These are phyloP conservation scores for Sylvicola fuscatus DNA, from an alignment of 2,888 invertebrate species.

Conservation along the genomic window DNA sequence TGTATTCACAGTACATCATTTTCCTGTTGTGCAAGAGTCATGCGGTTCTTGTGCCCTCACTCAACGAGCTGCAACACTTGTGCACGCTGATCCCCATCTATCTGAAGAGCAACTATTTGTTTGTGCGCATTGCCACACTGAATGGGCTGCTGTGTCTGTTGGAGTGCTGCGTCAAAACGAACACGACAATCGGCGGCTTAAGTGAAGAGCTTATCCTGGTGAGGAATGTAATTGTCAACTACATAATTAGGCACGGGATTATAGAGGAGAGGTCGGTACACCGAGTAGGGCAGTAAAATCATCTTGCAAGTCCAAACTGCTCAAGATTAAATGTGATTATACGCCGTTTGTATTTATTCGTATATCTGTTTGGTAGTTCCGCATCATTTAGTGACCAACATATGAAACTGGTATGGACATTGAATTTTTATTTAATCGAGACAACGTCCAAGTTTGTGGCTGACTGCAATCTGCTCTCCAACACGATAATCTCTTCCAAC, in stretches of 20 bases:
- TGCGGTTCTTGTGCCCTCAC: slow-evolving; percentile 23
- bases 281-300: too few species aligned
- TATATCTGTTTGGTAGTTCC: slow-evolving; percentile 11
- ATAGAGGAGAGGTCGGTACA: slow-evolving; percentile 22
- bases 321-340: too few species aligned
- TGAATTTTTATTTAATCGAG: slow-evolving; percentile 56
- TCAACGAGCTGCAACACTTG: slow-evolving; percentile 20
- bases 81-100: slow-evolving; percentile 22
- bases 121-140: slow-evolving; percentile 23
- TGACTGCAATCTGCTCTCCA: slow-evolving; percentile 33
- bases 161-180: slow-evolving; percentile 24
- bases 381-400: slow-evolving; percentile 34
- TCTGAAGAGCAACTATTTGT: slow-evolving; percentile 24
- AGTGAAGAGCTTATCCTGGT: slow-evolving; percentile 24
- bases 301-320: too few species aligned
- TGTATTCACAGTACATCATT: slow-evolving; percentile 19
- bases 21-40: slow-evolving; percentile 25
- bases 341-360: too few species aligned
- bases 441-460: slow-evolving; percentile 41
- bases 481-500: slow-evolving; percentile 34
- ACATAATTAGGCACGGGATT: slow-evolving; percentile 24
- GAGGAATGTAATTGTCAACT: slow-evolving; percentile 22
- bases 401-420: slow-evolving; percentile 47
- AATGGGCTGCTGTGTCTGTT: slow-evolving; percentile 23
- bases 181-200: slow-evolving; percentile 24